Evolutionary conservation across 2,797 vertebrate species (phyloP), one percentile per base, ranked within the genome.

Genomic region (Pampus argenteus): DNA sequence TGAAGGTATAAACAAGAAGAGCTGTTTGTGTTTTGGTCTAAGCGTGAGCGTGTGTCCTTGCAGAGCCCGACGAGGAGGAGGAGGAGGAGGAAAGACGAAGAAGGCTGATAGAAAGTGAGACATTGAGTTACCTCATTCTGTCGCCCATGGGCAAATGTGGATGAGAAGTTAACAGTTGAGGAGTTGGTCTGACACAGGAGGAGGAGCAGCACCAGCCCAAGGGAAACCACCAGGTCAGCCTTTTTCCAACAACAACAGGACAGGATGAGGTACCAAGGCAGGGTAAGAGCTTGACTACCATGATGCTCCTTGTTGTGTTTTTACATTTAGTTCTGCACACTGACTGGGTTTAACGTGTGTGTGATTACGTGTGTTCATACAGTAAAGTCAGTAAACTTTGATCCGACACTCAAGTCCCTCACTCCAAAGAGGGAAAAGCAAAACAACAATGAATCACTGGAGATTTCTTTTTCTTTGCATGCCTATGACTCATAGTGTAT

Each of bases 231-330:
- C 66, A 75, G 66, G 76, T 80, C 68, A 66, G 61, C 29, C 44
- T 64, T 75, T 70, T 65, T 66, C 68, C 70, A 86, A 47, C 76
- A 75, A 79, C 71, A 82, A 80, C 63, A 75, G 74, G 74, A 83
- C 85, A 92, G 85, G 84, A 93, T 94, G 93, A 94, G 92, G 84
- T 93, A 94, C 86, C 91, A 91, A 78, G 90, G 80, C 82, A 90
- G 90, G 92, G 93, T 94, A 94, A 93, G 93, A 71, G 74, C 79
- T 49, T 17, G 40, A 68, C 17, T 22, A 20, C 76, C 61, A 44
- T 60, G 61, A 78, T 85, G 82, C 66, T 78, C 18, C 22, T 78
- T 84, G 44, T 70, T 66, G 38, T 78, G 44, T 74, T 64, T 71
- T 52, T 13, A 76, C 60, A 31, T 56, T 31, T n/a, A 29, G 26